A percentile compares a stretch with the other conserved stretches of the same genome.
Evolutionary conservation across 2,797 vertebrate genomes (phyloP).

Genomic region (Limnodromus scolopaceus): DNA sequence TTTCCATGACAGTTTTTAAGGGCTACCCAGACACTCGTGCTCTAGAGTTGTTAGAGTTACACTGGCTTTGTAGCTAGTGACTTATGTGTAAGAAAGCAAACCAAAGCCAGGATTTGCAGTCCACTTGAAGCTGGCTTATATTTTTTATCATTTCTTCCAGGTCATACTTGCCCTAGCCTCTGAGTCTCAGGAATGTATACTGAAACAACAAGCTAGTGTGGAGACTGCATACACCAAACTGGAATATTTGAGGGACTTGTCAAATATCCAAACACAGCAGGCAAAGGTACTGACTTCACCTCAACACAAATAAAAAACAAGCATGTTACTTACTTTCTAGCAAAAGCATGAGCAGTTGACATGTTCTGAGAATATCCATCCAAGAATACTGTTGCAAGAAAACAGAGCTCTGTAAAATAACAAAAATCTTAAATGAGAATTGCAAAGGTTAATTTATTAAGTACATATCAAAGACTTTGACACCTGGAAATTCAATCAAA

Average conservation of each 20-base stretch:
- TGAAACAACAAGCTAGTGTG: conserved; percentile 75
- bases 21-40: not conserved
- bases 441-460: not conserved
- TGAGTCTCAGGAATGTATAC: conserved; percentile 79
- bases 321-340: not conserved
- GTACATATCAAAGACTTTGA: not conserved
- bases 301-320: not conserved
- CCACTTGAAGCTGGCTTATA: not conserved
- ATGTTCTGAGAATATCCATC: not conserved
- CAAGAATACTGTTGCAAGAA: not conserved
- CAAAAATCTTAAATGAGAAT: not conserved
- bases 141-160: conserved; percentile 49
- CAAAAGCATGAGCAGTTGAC: not conserved
- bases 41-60: not conserved
- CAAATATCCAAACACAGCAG: conserved; percentile 76
- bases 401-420: not conserved
- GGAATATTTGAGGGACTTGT: conserved; percentile 77
- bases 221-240: conserved; percentile 77
- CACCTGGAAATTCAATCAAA: not conserved
- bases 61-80: not conserved
- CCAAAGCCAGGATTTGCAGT: not conserved
- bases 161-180: conserved; percentile 66
- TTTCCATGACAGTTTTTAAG: not conserved
- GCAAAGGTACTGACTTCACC: conserved; percentile 78
- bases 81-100: not conserved